These are phyloP conservation scores for Carollia perspicillata DNA, from an alignment of 2,113 vertebrate species.

Conservation along the genomic window DNA sequence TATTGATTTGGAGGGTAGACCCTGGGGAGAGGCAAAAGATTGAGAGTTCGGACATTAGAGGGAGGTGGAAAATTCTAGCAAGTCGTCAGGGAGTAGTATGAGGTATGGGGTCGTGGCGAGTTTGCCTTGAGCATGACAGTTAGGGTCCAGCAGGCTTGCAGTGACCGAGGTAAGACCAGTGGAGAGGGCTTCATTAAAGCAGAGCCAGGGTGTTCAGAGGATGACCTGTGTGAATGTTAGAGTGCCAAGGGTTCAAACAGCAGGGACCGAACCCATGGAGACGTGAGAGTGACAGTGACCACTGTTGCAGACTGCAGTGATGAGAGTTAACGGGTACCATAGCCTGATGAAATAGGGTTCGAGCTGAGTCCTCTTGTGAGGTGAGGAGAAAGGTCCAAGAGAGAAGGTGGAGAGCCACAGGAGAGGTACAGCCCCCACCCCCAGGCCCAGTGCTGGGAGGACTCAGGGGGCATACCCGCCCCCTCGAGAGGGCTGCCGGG, in stretches of 20 bases:
- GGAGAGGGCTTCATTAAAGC: background rate
- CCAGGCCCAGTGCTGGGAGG: background rate
- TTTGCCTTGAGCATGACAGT: background rate
- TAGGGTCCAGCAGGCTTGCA: background rate
- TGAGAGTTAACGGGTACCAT: background rate
- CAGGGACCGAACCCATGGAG: background rate
- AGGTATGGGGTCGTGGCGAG: background rate
- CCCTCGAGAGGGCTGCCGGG: background rate
- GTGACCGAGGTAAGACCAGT: background rate
- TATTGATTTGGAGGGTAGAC: background rate
- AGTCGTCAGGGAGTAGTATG: background rate
- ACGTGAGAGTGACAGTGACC: background rate
- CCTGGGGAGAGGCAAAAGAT: background rate
- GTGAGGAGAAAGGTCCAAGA: background rate
- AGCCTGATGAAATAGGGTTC: background rate
- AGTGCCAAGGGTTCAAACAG: background rate
- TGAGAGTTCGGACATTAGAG: background rate
- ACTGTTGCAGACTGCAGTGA: background rate
- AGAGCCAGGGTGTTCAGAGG: background rate
- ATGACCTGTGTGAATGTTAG: background rate
- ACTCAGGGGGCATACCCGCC: background rate
- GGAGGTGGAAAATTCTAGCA: background rate
- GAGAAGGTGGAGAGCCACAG: background rate
- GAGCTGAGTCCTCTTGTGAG: background rate
- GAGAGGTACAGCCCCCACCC: too few relatives aligned